Conservation (phyloP, 2,113 vertebrate species). For the Oryzias woworae region DNA sequence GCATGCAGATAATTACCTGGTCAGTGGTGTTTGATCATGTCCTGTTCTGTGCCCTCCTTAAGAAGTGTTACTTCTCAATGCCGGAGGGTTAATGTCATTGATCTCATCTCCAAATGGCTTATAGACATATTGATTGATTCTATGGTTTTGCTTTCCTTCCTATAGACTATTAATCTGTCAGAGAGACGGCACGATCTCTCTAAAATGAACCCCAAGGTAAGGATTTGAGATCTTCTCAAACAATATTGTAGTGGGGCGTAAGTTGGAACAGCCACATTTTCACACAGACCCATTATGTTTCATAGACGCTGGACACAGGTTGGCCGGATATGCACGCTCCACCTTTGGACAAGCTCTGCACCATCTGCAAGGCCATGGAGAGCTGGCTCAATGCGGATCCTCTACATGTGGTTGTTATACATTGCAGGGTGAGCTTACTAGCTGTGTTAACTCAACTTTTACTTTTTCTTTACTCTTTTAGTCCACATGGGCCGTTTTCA, state of each 20-base stretch:
- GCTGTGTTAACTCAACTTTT: no score
- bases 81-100: slow-evolving; percentile 21
- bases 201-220: slow-evolving; percentile 94
- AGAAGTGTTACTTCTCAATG: slow-evolving; percentile 10
- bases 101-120: slow-evolving; percentile 14
- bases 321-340: slow-evolving; percentile 96
- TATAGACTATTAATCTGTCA: slow-evolving; percentile 93
- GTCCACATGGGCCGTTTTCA: background rate
- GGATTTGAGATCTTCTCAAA: slow-evolving; percentile 11
- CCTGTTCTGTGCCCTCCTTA: slow-evolving; percentile 3
- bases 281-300: slow-evolving; percentile 19
- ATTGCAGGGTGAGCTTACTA: slow-evolving; percentile 85
- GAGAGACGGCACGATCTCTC: slow-evolving; percentile 90
- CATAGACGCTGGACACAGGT: slow-evolving; percentile 89
- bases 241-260: slow-evolving; percentile 5
- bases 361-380: slow-evolving; percentile 96
- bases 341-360: slow-evolving; percentile 92
- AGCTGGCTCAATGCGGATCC: slow-evolving; percentile 90
- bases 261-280: slow-evolving; percentile 1
- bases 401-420: slow-evolving; percentile 91
- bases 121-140: slow-evolving; percentile 4
- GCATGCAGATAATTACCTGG: slow-evolving; percentile 95
- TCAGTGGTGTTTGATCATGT: slow-evolving; percentile 59
- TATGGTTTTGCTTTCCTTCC: slow-evolving; percentile 33
- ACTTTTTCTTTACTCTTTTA: background rate